Evolutionary conservation across 2,797 vertebrate species (phyloP).

Genomic region (Anas bahamensis): DNA sequence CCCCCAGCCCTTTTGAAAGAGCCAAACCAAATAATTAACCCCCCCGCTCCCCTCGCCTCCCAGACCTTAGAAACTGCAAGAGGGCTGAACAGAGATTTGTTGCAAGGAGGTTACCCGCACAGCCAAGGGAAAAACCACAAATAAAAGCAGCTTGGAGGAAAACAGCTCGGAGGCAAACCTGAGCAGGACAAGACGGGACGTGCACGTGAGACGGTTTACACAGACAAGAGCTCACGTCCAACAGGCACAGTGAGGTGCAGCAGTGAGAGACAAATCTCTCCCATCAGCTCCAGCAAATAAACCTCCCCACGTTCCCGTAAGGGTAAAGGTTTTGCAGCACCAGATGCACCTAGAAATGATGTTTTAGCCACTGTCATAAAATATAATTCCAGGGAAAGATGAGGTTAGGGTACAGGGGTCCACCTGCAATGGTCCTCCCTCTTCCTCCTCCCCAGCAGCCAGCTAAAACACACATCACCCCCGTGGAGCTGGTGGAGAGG

Average conservation of each 20-base stretch:
- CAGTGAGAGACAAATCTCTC: not conserved
- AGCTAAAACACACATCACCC: not conserved
- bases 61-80: not conserved
- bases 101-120: constrained; percentile 5
- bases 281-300: accelerated
- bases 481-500: not conserved
- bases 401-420: not conserved
- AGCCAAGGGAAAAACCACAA: not conserved
- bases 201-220: not conserved
- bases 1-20: not conserved
- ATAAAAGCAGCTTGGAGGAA: not conserved
- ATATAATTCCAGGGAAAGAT: not conserved
- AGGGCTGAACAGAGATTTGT: not conserved
- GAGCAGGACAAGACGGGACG: not conserved
- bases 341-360: not conserved
- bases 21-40: not conserved
- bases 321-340: not conserved
- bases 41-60: accelerated
- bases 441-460: not conserved
- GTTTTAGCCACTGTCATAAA: not conserved
- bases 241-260: not conserved
- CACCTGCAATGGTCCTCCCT: not conserved
- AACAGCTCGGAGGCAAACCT: not conserved
- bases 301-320: accelerated
- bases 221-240: accelerated